Base-by-base conservation (phyloP, 2,797 vertebrate species). In the Limnodromus scolopaceus region DNA sequence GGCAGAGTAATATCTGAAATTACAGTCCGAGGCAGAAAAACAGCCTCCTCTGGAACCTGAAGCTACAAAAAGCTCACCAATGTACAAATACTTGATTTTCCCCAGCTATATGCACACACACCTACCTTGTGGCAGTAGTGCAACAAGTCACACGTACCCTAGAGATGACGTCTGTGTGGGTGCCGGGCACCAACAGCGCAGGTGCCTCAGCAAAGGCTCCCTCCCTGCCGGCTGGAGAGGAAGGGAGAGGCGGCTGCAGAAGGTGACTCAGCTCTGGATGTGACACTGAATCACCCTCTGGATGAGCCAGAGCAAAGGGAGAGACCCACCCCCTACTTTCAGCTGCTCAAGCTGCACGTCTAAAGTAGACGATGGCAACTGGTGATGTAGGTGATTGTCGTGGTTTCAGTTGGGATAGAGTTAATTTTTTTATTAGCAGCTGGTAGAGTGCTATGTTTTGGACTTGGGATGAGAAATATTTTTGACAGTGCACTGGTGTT, bases 181-280 rank as follows among this genome's bases (percentile, higher is more conserved):
- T 15, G 51, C 65, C 0, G 0, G 64, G 39, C 76, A 24, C 15
- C 0, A 5, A 16, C 0, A 13, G 80, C 0, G 9, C 87, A 91
- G 93, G 89, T 89, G 75, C 81, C 66, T 23, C 6, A 18, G 84
- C 23, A 3, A 38, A 4, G n/a, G 23, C 48, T 92, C 41, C 45
- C 9, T 55, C 66, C 27, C 30, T 55, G 65, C 54, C 0, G 3
- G 10, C 87, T 4, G 34, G 41, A 55, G 65, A 87, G 90, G 86
- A 94, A 89, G 89, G 91, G 89, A 93, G 91, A 94, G 95, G 86
- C 84, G 0, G 2, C 80, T 76, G 70, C 63, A 82, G 70, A 81
- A 87, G 70, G 91, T 94, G 94, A 87, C 95, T 95, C 91, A 92
- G 68, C 49, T 41, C 48, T 70, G 75, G 92, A 76, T 57, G 87